A percentile compares a stretch with the other conserved stretches of the same genome.
phyloP scores from a whole-genome alignment of 2,797 vertebrate species.

The Enteromius fasciolatus region DNA sequence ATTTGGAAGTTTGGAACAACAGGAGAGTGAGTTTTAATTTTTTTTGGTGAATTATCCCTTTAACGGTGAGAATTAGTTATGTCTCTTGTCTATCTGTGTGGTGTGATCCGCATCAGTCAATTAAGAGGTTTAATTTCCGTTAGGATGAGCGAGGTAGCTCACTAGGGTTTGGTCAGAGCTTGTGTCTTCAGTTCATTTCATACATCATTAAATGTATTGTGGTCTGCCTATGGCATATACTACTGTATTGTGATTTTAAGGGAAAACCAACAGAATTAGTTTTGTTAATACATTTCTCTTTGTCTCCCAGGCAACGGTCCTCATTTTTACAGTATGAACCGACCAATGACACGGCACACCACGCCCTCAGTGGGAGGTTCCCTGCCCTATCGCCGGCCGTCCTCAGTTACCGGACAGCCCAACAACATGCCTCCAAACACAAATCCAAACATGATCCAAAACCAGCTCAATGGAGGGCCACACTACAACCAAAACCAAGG shows the following conservation, averaged over 20 bases:
- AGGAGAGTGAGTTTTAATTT: not conserved
- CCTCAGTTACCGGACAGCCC: constrained; percentile 90
- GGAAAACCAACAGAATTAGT: not conserved
- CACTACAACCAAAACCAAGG: constrained; percentile 95
- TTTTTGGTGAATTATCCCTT: not conserved
- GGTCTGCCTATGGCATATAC: not conserved
- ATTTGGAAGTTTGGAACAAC: not conserved
- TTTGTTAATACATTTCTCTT: not conserved
- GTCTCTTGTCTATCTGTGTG: not conserved
- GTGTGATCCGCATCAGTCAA: not conserved
- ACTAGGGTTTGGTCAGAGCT: constrained; percentile 3
- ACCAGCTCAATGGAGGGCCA: constrained; percentile 88
- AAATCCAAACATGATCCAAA: constrained; percentile 68
- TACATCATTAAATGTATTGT: not conserved
- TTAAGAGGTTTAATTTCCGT: not conserved
- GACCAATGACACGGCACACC: constrained; percentile 83
- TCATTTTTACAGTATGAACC: constrained; percentile 99
- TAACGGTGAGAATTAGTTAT: not conserved
- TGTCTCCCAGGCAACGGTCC: constrained; percentile 81
- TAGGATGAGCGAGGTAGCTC: not conserved
- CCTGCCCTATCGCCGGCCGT: constrained; percentile 92
- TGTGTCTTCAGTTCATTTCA: constrained; percentile 31
- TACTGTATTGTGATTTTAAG: not conserved
- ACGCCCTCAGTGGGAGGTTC: constrained; percentile 91
- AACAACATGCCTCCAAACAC: constrained; percentile 84